phyloP scores from a whole-genome alignment of 1,140 invertebrate species.

The Euwallacea fornicatus region DNA sequence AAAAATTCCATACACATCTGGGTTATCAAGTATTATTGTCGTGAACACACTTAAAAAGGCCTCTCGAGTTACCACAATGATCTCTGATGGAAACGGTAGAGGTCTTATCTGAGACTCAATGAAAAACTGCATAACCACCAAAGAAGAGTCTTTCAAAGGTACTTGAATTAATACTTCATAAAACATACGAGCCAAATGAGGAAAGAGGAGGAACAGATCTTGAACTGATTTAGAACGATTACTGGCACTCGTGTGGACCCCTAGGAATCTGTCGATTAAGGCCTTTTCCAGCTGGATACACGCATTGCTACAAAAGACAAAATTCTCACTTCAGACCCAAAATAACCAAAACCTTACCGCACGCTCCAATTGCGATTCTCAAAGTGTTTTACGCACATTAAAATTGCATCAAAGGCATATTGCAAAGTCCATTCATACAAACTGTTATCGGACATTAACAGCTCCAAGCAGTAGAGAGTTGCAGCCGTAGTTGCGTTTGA shows the following conservation, averaged over 20 bases:
- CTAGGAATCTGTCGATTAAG: conserved; percentile 41
- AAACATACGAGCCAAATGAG: conserved; percentile 26
- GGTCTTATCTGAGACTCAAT: conserved; percentile 39
- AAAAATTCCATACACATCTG: conserved; percentile 39
- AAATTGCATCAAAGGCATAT: conserved; percentile 29
- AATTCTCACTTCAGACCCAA: background rate
- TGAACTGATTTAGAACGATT: conserved; percentile 39
- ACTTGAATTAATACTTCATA: conserved; percentile 24
- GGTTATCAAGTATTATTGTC: conserved; percentile 34
- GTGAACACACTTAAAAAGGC: conserved; percentile 36
- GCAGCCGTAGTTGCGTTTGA: conserved; percentile 33
- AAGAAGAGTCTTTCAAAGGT: conserved; percentile 29
- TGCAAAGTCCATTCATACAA: conserved; percentile 35
- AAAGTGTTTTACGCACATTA: conserved; percentile 38
- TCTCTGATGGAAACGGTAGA: conserved; percentile 1
- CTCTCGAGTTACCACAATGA: conserved; percentile 1
- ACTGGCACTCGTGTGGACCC: conserved; percentile 30
- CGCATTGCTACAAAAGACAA: conserved; percentile 40
- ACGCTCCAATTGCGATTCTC: conserved; percentile 38
- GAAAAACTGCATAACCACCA: conserved; percentile 41
- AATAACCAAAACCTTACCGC: conserved; percentile 27
- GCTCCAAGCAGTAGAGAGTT: conserved; percentile 38
- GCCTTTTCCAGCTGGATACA: conserved; percentile 39
- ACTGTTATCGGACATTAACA: conserved; percentile 41
- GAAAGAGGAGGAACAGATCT: conserved; percentile 40